Conservation (phyloP, 2,113 vertebrate genomes). For the Eleginops maclovinus region DNA sequence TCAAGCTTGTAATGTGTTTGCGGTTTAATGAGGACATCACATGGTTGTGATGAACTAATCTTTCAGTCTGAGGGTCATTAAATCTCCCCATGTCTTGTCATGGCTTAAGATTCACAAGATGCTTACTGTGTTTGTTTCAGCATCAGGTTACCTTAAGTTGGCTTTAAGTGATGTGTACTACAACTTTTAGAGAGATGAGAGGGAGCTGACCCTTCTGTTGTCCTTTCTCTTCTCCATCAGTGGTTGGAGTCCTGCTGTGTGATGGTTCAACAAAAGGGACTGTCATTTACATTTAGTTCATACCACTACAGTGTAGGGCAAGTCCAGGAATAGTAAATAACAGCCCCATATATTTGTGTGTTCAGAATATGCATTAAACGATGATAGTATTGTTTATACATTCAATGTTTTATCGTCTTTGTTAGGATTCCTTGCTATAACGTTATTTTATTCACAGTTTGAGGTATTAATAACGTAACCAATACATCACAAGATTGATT, state of each 20-base stretch:
- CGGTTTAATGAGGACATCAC: no score
- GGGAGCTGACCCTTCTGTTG: slow-evolving; percentile 15
- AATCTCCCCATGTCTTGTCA: background rate
- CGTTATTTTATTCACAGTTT: background rate
- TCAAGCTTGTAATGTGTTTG: no score
- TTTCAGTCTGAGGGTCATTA: background rate
- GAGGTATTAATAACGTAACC: background rate
- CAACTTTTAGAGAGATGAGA: slow-evolving; percentile 28
- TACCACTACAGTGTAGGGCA: background rate
- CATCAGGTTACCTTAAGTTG: background rate
- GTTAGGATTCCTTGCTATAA: background rate
- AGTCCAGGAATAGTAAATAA: slow-evolving; percentile 9
- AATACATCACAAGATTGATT: background rate
- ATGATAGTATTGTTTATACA: background rate
- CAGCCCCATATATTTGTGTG: background rate
- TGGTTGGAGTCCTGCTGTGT: slow-evolving; percentile 50
- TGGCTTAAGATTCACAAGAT: background rate
- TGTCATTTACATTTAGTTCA: slow-evolving; percentile 29
- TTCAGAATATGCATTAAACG: slow-evolving; percentile 32
- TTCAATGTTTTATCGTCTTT: background rate
- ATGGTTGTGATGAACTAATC: background rate
- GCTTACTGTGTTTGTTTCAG: slow-evolving; percentile 1
- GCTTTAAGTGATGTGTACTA: background rate
- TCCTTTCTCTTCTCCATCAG: slow-evolving; percentile 46
- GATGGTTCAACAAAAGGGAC: slow-evolving; percentile 52